phyloP scores from a whole-genome alignment of 1,140 invertebrate species.

The Zaprionus kolodkinae region DNA sequence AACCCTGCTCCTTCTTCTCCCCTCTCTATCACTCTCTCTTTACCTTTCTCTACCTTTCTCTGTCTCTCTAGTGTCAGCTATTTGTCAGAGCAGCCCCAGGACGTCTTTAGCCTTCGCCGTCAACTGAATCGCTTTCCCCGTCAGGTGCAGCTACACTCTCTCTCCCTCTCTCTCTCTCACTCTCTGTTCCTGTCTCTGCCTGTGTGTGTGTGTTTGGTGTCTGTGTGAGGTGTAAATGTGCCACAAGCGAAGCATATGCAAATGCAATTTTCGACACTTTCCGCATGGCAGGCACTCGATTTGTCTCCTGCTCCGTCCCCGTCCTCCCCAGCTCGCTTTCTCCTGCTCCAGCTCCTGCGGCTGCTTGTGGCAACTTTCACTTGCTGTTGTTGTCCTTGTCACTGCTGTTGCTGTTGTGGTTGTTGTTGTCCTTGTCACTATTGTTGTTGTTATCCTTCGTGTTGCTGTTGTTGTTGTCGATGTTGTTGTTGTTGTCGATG shows the following conservation, averaged over 20 bases:
- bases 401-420: constrained; percentile 4
- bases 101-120: background rate
- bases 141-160: background rate
- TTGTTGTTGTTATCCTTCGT: constrained; percentile 41
- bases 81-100: constrained; percentile 33
- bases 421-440: constrained; percentile 13
- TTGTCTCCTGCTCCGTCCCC: constrained; percentile 43
- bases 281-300: constrained; percentile 64
- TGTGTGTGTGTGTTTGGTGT: background rate
- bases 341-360: background rate
- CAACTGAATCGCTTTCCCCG: constrained; percentile 1
- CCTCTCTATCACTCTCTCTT: no score
- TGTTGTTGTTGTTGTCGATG: constrained; percentile 47
- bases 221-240: constrained; percentile 50
- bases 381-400: constrained; percentile 2
- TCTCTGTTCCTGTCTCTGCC: constrained; percentile 9
- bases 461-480: constrained; percentile 11
- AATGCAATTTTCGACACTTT: constrained; percentile 79
- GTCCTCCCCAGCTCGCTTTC: background rate
- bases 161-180: background rate
- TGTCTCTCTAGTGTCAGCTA: constrained; percentile 22
- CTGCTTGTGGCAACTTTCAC: constrained; percentile 17
- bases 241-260: constrained; percentile 61
- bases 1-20: background rate
- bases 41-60: background rate